These are phyloP conservation scores for Phrynosoma blainvillii DNA, from an alignment of 2,113 vertebrate genomes.

Conservation along the genomic window DNA sequence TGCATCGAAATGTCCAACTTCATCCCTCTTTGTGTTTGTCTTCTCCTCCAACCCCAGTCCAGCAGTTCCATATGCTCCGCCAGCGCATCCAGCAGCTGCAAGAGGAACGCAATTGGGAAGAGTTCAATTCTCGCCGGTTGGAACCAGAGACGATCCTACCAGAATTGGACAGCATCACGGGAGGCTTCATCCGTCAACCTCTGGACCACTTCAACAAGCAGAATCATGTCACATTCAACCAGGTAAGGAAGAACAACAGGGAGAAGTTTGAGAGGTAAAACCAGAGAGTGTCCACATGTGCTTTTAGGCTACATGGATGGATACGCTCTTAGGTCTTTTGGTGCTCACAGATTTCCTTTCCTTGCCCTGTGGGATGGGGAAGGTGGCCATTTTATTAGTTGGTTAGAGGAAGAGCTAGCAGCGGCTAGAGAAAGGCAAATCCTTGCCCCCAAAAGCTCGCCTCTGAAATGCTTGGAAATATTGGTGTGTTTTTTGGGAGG, in stretches of 20 bases:
- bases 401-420: background rate
- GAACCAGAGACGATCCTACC: background rate
- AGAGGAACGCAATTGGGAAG: slow-evolving; percentile 58
- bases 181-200: slow-evolving; percentile 70
- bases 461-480: no score
- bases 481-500: no score
- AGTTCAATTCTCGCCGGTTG: slow-evolving; percentile 2
- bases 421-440: background rate
- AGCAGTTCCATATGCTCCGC: slow-evolving; percentile 69
- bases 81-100: slow-evolving; percentile 57
- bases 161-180: background rate
- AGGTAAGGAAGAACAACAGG: slow-evolving; percentile 69
- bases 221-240: slow-evolving; percentile 68
- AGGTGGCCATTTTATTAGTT: background rate
- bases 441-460: background rate
- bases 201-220: slow-evolving; percentile 82
- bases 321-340: no score
- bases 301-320: background rate
- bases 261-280: background rate
- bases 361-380: no score
- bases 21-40: background rate
- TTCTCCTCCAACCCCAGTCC: slow-evolving; percentile 53
- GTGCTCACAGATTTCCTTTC: background rate
- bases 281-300: background rate
- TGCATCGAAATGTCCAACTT: background rate